These are phyloP conservation scores for Takifugu ocellatus DNA, from an alignment of 2,797 vertebrate genomes.

Conservation along the genomic window DNA sequence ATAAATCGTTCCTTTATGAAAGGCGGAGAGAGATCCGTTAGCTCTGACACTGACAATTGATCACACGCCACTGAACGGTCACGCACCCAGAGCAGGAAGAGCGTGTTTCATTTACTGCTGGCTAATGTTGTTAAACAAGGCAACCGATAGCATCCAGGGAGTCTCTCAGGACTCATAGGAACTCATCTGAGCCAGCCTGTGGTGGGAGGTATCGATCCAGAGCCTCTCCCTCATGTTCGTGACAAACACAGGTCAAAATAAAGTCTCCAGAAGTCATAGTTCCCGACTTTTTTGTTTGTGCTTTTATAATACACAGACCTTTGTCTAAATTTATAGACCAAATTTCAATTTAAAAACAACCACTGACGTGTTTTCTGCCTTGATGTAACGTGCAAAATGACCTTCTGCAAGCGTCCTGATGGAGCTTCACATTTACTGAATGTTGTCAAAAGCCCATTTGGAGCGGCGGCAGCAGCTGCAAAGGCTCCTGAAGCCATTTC, in stretches of 20 bases:
- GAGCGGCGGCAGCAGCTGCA: neutral
- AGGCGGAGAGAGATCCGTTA: neutral
- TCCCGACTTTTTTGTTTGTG: too few relatives aligned
- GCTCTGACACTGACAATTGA: neutral
- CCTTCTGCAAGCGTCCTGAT: neutral
- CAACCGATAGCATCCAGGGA: neutral
- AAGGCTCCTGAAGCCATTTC: neutral
- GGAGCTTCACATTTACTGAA: neutral
- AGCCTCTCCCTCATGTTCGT: neutral
- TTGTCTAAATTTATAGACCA: too few relatives aligned
- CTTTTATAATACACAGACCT: too few relatives aligned
- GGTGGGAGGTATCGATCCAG: neutral
- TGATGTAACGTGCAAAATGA: too few relatives aligned
- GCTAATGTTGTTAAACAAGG: neutral
- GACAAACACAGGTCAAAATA: too few relatives aligned
- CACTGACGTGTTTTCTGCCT: too few relatives aligned
- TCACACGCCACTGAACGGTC: neutral
- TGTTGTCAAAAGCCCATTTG: neutral
- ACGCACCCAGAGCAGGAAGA: neutral
- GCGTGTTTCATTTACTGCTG: neutral
- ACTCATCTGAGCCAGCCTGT: neutral
- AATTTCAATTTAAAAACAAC: too few relatives aligned
- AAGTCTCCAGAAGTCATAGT: too few relatives aligned
- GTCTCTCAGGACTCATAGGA: neutral
- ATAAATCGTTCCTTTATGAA: conserved; percentile 11